Conservation (phyloP, 1,140 invertebrate genomes). For the Ooceraea biroi region DNA sequence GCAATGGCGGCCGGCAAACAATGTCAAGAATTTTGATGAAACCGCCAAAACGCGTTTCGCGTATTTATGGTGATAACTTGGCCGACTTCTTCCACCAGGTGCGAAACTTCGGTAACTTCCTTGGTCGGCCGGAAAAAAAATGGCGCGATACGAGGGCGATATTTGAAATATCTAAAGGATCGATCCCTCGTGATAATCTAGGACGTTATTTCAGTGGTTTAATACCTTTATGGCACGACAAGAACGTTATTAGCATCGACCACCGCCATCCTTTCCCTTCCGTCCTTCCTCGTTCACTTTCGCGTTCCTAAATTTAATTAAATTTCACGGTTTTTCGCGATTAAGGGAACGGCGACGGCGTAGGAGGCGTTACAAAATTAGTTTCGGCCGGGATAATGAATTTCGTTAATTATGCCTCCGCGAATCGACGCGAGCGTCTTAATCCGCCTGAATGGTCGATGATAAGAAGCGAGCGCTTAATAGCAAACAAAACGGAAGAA, state of each 20-base stretch:
- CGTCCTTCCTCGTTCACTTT: constrained; percentile 82
- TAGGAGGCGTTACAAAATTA: constrained; percentile 84
- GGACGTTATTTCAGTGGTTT: constrained; percentile 83
- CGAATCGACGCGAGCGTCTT: constrained; percentile 71
- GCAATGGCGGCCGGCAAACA: constrained; percentile 43
- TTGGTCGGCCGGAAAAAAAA: constrained; percentile 40
- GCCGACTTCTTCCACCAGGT: constrained; percentile 31
- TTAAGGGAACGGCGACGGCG: constrained; percentile 81
- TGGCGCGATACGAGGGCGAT: constrained; percentile 63
- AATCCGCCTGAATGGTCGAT: constrained; percentile 58
- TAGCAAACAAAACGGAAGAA: constrained; percentile 12
- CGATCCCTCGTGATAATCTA: constrained; percentile 74
- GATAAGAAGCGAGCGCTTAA: constrained; percentile 52
- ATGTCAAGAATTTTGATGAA: constrained; percentile 53
- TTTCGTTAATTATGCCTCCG: constrained; percentile 85
- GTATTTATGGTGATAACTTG: constrained; percentile 58
- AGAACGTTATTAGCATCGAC: constrained; percentile 84
- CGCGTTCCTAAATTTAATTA: constrained; percentile 86
- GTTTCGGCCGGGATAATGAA: constrained; percentile 85
- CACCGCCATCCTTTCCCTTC: constrained; percentile 76
- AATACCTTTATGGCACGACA: constrained; percentile 81
- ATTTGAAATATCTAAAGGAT: constrained; percentile 68
- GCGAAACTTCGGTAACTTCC: constrained; percentile 36
- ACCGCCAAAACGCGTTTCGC: constrained; percentile 41
- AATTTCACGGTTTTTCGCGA: constrained; percentile 87